Percentiles rank a stretch among this genome's conserved stretches.
Evolutionary conservation across 2,888 invertebrate species (phyloP).

Genomic region (Tinea trinotella): DNA sequence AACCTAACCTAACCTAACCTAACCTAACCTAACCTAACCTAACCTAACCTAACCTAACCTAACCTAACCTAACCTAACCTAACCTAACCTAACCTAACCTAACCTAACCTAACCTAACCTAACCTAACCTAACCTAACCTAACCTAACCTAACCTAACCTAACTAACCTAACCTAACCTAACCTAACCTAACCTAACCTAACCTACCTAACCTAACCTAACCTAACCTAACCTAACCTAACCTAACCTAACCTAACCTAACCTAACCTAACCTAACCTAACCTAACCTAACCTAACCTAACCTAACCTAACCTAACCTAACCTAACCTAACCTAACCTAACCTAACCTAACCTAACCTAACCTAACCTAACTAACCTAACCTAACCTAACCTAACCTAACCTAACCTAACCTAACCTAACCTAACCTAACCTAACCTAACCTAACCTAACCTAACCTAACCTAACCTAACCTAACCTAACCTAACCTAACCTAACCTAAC

Average conservation of each 20-base stretch:
- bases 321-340: conserved; percentile 21
- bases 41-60: conserved; percentile 24
- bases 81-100: neutral
- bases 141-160: conserved; percentile 11
- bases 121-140: conserved; percentile 20
- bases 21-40: conserved; percentile 24
- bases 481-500: conserved; percentile 19
- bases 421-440: conserved; percentile 22
- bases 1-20: conserved; percentile 23
- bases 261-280: conserved; percentile 23
- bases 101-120: conserved; percentile 24
- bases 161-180: conserved; percentile 20
- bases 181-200: conserved; percentile 21
- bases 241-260: conserved; percentile 23
- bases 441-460: conserved; percentile 19
- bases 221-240: conserved; percentile 23
- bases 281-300: conserved; percentile 23
- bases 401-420: conserved; percentile 22
- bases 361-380: conserved; percentile 22
- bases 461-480: conserved; percentile 22
- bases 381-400: conserved; percentile 21
- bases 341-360: conserved; percentile 20
- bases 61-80: conserved; percentile 22
- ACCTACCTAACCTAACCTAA: conserved; percentile 22
- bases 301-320: conserved; percentile 24